Evolutionary conservation across 2,888 invertebrate genomes (phyloP).

Genomic region (Zelleria hepariella): DNA sequence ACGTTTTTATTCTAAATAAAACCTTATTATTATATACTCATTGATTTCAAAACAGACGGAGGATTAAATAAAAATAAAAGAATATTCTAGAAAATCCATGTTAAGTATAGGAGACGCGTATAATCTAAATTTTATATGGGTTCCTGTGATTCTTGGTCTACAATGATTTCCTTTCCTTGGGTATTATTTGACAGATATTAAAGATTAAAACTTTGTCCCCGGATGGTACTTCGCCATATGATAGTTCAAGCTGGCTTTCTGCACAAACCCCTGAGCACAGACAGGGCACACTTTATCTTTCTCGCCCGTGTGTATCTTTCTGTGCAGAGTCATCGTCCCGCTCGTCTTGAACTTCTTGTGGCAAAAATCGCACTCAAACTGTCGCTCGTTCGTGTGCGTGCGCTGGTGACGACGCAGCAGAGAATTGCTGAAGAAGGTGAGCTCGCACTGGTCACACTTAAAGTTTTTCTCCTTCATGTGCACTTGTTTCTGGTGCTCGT

Average conservation of each 20-base stretch:
- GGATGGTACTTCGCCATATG: conserved; percentile 25
- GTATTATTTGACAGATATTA: too few species aligned
- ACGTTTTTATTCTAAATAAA: too few species aligned
- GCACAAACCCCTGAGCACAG: conserved; percentile 17
- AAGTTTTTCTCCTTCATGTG: conserved; percentile 22
- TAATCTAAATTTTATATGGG: too few species aligned
- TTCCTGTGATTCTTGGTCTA: too few species aligned
- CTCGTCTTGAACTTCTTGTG: conserved; percentile 25
- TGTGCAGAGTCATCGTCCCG: conserved; percentile 14
- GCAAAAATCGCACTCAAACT: conserved; percentile 25
- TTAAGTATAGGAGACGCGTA: too few species aligned
- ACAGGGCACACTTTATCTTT: conserved; percentile 9
- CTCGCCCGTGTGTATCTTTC: conserved; percentile 19
- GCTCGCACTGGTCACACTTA: conserved; percentile 21
- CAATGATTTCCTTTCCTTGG: too few species aligned
- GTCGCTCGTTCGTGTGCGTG: conserved; percentile 18
- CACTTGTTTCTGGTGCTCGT: not conserved
- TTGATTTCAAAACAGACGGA: too few species aligned
- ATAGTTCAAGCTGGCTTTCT: conserved; percentile 23
- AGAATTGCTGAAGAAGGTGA: conserved; percentile 23
- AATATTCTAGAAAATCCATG: too few species aligned
- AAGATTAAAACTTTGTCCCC: conserved; percentile 9
- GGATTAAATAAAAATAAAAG: too few species aligned
- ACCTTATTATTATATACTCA: too few species aligned
- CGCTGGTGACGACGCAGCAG: conserved; percentile 25